phyloP scores from a whole-genome alignment of 2,888 invertebrate species.

The Diarsia mendica region DNA sequence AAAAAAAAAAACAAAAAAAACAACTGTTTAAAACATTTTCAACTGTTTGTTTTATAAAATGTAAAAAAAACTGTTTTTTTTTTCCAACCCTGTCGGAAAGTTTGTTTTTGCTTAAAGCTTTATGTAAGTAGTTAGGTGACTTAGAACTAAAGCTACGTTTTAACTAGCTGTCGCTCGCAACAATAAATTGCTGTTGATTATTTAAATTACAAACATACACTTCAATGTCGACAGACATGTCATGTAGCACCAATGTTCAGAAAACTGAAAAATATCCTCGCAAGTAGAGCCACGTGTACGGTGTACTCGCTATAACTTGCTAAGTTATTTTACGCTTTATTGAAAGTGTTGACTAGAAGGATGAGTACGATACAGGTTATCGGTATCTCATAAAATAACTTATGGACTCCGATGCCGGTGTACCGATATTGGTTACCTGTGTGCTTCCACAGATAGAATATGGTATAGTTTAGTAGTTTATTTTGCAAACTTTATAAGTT shows the following conservation, averaged over 20 bases:
- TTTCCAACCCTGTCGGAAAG: no score
- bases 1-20: no score
- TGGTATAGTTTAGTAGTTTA: slow-evolving; percentile 6
- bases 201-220: no score
- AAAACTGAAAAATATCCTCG: neutral
- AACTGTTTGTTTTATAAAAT: no score
- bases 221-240: neutral
- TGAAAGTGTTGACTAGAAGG: slow-evolving; percentile 35
- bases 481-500: slow-evolving; percentile 1
- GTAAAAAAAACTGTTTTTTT: no score
- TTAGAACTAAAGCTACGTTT: neutral
- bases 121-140: neutral
- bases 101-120: neutral
- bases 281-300: neutral
- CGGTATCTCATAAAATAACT: slow-evolving; percentile 48
- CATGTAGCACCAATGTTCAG: neutral
- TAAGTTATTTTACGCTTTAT: slow-evolving; percentile 27
- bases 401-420: slow-evolving; percentile 24
- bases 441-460: slow-evolving; percentile 2
- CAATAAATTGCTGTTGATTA: no score
- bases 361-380: slow-evolving; percentile 30
- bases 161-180: no score
- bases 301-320: neutral
- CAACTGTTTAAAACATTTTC: no score
- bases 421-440: slow-evolving; percentile 26